Evolutionary conservation across 2,113 vertebrate species (phyloP), one percentile per base, ranked within the genome.

Genomic region (Lathamus discolor): DNA sequence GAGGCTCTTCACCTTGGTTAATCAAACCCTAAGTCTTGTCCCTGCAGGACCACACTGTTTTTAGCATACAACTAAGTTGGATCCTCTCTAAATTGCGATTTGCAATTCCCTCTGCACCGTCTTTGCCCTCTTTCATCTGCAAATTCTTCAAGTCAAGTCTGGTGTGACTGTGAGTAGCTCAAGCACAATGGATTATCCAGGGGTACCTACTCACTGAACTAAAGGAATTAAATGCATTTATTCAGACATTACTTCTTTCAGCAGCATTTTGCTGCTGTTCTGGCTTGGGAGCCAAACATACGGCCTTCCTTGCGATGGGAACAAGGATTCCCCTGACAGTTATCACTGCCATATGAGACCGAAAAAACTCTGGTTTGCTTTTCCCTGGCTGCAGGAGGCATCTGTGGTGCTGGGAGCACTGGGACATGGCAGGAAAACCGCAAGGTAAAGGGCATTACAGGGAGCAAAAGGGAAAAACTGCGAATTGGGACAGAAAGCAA

Each of bases 221-320:
- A 49, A 20, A 41, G 66, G 66, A 75, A 66, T 85, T 31, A n/a
- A 68, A 41, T 20, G 4, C 22, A 16, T 13, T 14, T 46, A 48
- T 31, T 62, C 43, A 20, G 52, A 8, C 17, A 7, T 33, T 46
- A 22, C 52, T 73, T 64, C 46, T 41, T 10, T 44, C 39, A 28
- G 59, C 84, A 70, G 66, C 55, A 2, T 68, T 84, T 54, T 75
- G 44, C 81, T 95, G 74, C 69, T 55, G 27, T 31, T 85, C 67
- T 90, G 92, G 43, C 49, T 72, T 15, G 79, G 72, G 72, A 83
- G 22, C 28, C 48, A 61, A 92, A 66, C 85, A 95, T 79, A 90
- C 93, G 90, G 96, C 44, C 33, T 79, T 37, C 55, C 8, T 82
- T 92, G 69, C 61, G 44, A 62, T 48, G 83, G 92, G 90, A 62